A percentile compares a stretch with the other conserved stretches of the same genome.
Evolutionary conservation across 1,140 invertebrate species (phyloP).

Genomic region (Sycobia sp.): DNA sequence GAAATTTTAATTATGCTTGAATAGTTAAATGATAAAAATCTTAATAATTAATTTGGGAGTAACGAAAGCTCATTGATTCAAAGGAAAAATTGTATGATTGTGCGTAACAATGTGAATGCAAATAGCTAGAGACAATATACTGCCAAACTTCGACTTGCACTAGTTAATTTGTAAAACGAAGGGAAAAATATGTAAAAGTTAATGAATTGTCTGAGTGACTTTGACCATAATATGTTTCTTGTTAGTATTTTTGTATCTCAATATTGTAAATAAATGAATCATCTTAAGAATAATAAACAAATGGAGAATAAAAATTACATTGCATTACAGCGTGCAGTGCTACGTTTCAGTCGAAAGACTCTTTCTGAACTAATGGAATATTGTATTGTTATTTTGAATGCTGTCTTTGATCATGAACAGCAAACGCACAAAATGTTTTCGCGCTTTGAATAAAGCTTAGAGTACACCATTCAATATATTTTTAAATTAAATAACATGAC

Average conservation of each 20-base stretch:
- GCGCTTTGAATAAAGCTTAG: background rate
- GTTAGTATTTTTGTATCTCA: constrained; percentile 61
- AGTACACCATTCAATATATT: constrained; percentile 3
- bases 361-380: constrained; percentile 49
- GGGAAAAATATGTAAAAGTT: constrained; percentile 42
- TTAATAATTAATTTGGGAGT: constrained; percentile 6
- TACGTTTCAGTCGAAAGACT: constrained; percentile 12
- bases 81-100: constrained; percentile 36
- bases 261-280: constrained; percentile 50
- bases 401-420: background rate
- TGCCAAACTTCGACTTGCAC: constrained; percentile 59
- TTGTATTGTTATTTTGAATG: constrained; percentile 2
- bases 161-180: constrained; percentile 50
- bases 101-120: constrained; percentile 54
- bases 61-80: constrained; percentile 29
- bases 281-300: constrained; percentile 38
- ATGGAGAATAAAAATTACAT: constrained; percentile 2
- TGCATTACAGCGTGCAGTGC: constrained; percentile 19
- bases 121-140: constrained; percentile 62
- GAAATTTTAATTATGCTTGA: background rate
- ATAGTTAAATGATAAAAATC: background rate
- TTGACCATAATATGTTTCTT: constrained; percentile 53
- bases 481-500: background rate
- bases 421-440: constrained; percentile 13
- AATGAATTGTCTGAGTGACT: constrained; percentile 32